Conservation (phyloP, 2,888 invertebrate genomes). For the Tiphia femorata region DNA sequence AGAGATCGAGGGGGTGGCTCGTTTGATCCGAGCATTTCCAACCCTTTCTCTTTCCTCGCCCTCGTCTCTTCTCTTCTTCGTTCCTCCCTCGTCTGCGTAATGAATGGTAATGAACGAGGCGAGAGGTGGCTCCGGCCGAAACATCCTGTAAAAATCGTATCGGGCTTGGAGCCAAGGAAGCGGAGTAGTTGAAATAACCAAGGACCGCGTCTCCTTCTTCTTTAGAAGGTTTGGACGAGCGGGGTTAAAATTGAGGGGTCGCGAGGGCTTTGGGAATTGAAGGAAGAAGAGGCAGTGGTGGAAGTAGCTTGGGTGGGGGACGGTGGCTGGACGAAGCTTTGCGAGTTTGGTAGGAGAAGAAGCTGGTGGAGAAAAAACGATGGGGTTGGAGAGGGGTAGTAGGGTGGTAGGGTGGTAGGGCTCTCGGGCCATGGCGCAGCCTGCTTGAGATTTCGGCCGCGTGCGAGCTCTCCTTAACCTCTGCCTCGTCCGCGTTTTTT, state of each 20-base stretch:
- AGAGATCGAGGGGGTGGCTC: not conserved
- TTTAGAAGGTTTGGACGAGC: not conserved
- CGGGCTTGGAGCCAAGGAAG: conserved; percentile 11
- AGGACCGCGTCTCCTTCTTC: too few relatives aligned
- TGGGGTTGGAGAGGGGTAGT: conserved; percentile 3
- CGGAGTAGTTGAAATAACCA: conserved; percentile 25
- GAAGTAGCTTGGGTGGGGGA: not conserved
- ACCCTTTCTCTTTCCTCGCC: not conserved
- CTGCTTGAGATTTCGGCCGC: conserved; percentile 64
- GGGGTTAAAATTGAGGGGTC: conserved; percentile 23
- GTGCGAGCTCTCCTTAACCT: conserved; percentile 58
- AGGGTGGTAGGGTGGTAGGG: not conserved
- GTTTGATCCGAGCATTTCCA: conserved; percentile 5
- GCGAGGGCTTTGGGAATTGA: conserved; percentile 24
- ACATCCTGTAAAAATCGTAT: conserved; percentile 19
- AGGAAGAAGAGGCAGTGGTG: not conserved
- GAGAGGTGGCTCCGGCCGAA: not conserved
- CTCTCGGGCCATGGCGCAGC: too few relatives aligned
- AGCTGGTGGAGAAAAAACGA: not conserved
- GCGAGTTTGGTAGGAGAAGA: not conserved
- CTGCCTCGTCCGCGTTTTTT: conserved; percentile 66
- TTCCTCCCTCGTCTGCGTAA: conserved; percentile 8
- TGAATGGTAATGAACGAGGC: conserved; percentile 23
- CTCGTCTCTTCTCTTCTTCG: not conserved
- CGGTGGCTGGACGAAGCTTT: conserved; percentile 7